A percentile compares a stretch with the other conserved stretches of the same genome.
phyloP scores from a whole-genome alignment of 2,888 invertebrate genomes.

The Mesorhabditis spiculigera region DNA sequence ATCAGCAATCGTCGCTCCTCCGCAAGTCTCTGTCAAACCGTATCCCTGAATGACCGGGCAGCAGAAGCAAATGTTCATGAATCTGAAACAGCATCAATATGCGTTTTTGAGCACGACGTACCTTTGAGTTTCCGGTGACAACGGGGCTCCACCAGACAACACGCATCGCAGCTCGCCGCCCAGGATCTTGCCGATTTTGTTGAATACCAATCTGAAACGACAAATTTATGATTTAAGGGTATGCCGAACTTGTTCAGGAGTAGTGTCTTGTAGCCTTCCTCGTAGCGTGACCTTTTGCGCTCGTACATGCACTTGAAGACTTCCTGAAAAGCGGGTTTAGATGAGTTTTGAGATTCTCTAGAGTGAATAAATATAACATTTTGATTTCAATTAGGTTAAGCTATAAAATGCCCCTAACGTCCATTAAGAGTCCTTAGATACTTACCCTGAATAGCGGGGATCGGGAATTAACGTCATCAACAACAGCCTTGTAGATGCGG shows the following conservation, averaged over 20 bases:
- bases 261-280: slow-evolving; percentile 65
- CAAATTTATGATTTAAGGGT: not conserved
- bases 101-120: not conserved
- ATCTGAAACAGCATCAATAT: slow-evolving; percentile 60
- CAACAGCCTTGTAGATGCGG: slow-evolving; percentile 89
- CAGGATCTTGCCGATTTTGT: slow-evolving; percentile 71
- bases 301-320: slow-evolving; percentile 90
- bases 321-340: slow-evolving; percentile 15
- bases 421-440: too few species aligned
- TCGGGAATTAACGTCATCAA: slow-evolving; percentile 67
- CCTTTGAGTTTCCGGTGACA: slow-evolving; percentile 89
- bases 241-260: slow-evolving; percentile 61
- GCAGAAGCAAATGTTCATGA: slow-evolving; percentile 85
- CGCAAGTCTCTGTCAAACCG: slow-evolving; percentile 93
- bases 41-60: slow-evolving; percentile 79
- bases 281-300: slow-evolving; percentile 83
- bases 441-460: slow-evolving; percentile 68
- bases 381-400: too few species aligned
- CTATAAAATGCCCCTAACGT: too few species aligned
- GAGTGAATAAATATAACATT: too few species aligned
- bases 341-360: not conserved
- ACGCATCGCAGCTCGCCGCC: slow-evolving; percentile 85
- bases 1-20: slow-evolving; percentile 70
- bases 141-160: slow-evolving; percentile 88
- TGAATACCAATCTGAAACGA: slow-evolving; percentile 67